Percentiles rank a stretch among this genome's conserved stretches.
These are phyloP conservation scores for Eclectus roratus DNA, from an alignment of 2,113 vertebrate species.

Conservation along the genomic window DNA sequence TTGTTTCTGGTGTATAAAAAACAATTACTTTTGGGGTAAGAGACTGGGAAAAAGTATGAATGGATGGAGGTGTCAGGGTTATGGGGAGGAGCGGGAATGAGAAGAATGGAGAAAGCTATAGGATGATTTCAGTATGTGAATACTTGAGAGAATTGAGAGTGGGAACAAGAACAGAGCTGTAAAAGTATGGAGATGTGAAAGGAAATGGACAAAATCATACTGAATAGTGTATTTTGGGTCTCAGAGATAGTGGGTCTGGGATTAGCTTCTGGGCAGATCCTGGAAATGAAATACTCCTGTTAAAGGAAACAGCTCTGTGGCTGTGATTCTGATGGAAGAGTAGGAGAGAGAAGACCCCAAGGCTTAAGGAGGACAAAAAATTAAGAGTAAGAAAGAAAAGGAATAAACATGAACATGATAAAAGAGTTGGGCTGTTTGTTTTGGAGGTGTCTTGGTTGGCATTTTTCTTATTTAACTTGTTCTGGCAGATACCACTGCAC, in stretches of 20 bases:
- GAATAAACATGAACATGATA: background rate
- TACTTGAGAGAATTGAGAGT: background rate
- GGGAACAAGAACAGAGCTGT: background rate
- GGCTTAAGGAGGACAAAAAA: background rate
- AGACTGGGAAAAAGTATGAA: background rate
- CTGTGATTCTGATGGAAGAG: background rate
- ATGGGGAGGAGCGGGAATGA: background rate
- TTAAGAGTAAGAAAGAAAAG: background rate
- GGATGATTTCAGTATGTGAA: background rate
- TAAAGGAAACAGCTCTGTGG: background rate
- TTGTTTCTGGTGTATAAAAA: background rate
- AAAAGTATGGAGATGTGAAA: background rate
- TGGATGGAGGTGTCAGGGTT: background rate
- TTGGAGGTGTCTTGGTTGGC: background rate
- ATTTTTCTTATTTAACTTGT: conserved; percentile 7
- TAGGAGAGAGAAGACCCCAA: background rate
- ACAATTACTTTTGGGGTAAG: background rate
- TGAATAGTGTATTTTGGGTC: background rate
- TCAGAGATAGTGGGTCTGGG: background rate
- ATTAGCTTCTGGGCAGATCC: background rate
- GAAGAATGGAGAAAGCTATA: background rate
- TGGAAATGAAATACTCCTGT: background rate
- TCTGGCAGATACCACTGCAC: background rate
- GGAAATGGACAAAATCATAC: background rate
- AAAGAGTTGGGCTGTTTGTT: background rate